A percentile compares a stretch with the other conserved stretches of the same genome.
Conservation (phyloP, 1,140 invertebrate species). For the Caenorhabditis brenneri region DNA sequence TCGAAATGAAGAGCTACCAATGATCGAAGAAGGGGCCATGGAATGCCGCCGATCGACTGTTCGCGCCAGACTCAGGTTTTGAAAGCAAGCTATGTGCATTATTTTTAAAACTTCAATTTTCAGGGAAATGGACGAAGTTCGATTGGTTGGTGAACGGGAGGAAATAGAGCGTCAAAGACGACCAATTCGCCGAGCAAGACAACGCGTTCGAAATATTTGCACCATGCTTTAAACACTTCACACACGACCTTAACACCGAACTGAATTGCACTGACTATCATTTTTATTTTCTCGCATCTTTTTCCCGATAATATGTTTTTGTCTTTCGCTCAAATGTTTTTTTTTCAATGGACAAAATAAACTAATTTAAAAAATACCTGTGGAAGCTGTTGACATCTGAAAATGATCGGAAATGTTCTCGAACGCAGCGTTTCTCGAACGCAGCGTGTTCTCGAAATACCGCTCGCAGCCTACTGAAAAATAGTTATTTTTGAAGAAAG, state of each 20-base stretch:
- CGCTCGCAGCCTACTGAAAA: too few species aligned
- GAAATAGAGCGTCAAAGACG: slow-evolving; percentile 48
- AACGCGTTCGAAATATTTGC: slow-evolving; percentile 51
- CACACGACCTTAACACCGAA: not conserved
- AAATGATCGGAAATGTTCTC: too few species aligned
- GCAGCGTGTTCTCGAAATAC: too few species aligned
- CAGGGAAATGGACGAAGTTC: slow-evolving; percentile 41
- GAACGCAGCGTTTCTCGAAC: too few species aligned
- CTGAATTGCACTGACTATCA: not conserved
- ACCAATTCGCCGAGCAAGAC: slow-evolving; percentile 48
- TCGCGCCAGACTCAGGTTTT: slow-evolving; percentile 29
- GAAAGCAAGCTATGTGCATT: not conserved
- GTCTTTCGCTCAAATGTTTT: slow-evolving; percentile 2
- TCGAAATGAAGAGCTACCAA: slow-evolving; percentile 36
- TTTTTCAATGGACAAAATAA: not conserved
- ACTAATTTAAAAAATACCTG: not conserved
- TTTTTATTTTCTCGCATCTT: not conserved
- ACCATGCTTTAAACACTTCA: slow-evolving; percentile 49
- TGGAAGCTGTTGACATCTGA: too few species aligned
- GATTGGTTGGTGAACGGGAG: slow-evolving; percentile 37
- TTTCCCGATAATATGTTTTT: not conserved
- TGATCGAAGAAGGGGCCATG: slow-evolving; percentile 51
- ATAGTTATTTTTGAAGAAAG: too few species aligned
- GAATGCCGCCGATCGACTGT: slow-evolving; percentile 50
- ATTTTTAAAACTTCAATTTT: not conserved